Evolutionary conservation across 2,888 invertebrate species (phyloP).

Genomic region (Tigriopus californicus): DNA sequence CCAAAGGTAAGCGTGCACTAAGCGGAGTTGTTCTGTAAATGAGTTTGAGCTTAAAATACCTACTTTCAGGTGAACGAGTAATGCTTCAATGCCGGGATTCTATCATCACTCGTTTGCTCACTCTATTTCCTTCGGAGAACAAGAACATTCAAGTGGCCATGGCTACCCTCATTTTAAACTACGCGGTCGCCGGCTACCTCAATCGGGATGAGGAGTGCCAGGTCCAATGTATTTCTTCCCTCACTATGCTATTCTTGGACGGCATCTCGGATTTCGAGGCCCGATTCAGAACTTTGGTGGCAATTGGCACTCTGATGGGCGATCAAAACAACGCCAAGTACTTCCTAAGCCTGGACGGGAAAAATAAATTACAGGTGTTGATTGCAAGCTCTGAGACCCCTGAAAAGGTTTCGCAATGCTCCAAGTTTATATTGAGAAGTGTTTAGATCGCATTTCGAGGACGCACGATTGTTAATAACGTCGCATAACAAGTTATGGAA

Average conservation of each 20-base stretch:
- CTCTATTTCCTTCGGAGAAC: constrained; percentile 20
- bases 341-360: not conserved
- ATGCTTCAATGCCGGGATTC: not conserved
- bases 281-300: not conserved
- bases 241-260: constrained; percentile 1
- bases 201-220: not conserved
- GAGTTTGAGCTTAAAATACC: too few species aligned
- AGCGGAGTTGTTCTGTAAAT: too few species aligned
- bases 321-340: not conserved
- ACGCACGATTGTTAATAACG: too few species aligned
- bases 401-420: not conserved
- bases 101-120: not conserved
- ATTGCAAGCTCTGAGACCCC: not conserved
- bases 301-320: not conserved
- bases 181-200: constrained; percentile 28
- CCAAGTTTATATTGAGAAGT: not conserved
- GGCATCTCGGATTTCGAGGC: constrained; percentile 1
- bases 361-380: not conserved
- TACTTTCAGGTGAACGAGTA: not conserved
- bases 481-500: too few species aligned
- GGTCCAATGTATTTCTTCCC: not conserved
- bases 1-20: constrained; percentile 21
- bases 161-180: constrained; percentile 49
- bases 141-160: constrained; percentile 45
- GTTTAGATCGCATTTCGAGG: not conserved